phyloP scores from a whole-genome alignment of 2,888 invertebrate genomes.

The Cantharis rufa region DNA sequence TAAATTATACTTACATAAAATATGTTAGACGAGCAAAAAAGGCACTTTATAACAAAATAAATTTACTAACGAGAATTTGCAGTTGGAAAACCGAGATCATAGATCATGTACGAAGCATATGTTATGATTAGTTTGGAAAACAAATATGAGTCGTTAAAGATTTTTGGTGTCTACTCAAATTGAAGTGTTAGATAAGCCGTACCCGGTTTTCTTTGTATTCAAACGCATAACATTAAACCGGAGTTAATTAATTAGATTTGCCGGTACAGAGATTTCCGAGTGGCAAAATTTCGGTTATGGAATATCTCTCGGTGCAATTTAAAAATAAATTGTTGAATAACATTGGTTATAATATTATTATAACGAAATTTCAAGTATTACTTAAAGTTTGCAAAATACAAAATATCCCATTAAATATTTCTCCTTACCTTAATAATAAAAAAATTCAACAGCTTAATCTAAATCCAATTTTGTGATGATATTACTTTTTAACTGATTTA shows the following conservation, averaged over 20 bases:
- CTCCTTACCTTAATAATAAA: not conserved
- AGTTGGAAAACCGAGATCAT: not conserved
- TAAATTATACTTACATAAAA: not conserved
- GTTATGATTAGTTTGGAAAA: not conserved
- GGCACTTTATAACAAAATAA: not conserved
- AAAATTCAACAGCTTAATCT: not conserved
- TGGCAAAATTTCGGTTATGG: not conserved
- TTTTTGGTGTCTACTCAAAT: not conserved
- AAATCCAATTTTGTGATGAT: not conserved
- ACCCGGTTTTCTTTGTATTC: not conserved
- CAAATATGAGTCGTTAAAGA: not conserved
- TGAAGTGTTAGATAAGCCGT: not conserved
- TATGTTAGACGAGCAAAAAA: not conserved
- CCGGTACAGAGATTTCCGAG: not conserved
- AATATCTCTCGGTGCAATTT: not conserved
- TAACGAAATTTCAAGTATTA: not conserved
- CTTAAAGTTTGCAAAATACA: not conserved
- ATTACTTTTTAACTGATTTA: not conserved
- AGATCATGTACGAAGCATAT: not conserved
- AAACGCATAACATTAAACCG: not conserved
- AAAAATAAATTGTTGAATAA: not conserved
- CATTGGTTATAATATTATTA: not conserved
- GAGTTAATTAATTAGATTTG: not conserved
- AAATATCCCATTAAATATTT: not conserved
- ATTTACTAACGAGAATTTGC: not conserved